Evolutionary conservation across 2,888 invertebrate species (phyloP).

Genomic region (Bimastos eiseni): DNA sequence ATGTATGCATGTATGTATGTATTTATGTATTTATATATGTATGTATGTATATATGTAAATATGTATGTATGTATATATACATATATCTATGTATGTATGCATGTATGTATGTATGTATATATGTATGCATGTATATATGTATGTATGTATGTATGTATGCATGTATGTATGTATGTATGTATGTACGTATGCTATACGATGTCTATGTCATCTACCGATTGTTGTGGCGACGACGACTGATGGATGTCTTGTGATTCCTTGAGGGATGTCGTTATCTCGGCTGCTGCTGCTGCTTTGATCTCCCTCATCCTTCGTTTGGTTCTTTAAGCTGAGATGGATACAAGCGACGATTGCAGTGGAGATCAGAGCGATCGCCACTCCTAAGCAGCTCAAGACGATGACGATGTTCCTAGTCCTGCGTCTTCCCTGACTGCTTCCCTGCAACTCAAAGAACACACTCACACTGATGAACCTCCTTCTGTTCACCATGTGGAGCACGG

Average conservation of each 20-base stretch:
- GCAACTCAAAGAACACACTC: not conserved
- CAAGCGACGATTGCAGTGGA: not conserved
- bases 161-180: not conserved
- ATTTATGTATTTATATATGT: not conserved
- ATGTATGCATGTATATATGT: not conserved
- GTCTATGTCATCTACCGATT: not conserved
- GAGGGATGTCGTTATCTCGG: not conserved
- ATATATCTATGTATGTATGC: not conserved
- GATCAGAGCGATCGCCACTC: slow-evolving; percentile 1
- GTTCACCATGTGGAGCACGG: too few relatives aligned
- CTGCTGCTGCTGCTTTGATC: not conserved
- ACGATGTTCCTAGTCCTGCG: not conserved
- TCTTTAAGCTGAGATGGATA: not conserved
- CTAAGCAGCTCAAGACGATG: not conserved
- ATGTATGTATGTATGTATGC: not conserved
- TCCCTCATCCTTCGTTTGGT: not conserved
- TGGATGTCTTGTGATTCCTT: not conserved
- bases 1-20: not conserved
- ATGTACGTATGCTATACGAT: not conserved
- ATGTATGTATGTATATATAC: not conserved
- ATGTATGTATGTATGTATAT: not conserved
- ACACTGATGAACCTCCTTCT: not conserved
- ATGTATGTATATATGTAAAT: not conserved
- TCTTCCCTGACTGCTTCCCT: not conserved
- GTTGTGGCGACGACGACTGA: not conserved